Percentiles rank a stretch among this genome's conserved stretches.
These are phyloP conservation scores for Araneus ventricosus DNA, from an alignment of 1,140 invertebrate genomes.

Conservation along the genomic window DNA sequence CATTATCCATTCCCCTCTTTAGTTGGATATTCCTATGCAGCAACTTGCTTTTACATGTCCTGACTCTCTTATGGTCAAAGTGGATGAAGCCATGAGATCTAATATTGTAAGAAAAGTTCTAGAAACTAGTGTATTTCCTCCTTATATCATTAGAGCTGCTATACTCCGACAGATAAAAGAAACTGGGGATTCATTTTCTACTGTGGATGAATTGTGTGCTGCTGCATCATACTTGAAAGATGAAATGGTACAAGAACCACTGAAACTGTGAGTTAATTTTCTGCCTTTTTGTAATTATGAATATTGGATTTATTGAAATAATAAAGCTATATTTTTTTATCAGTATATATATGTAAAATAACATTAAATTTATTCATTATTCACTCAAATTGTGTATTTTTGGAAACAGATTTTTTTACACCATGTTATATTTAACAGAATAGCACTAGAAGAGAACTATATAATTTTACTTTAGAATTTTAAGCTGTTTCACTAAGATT, in stretches of 20 bases:
- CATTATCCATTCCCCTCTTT: background rate
- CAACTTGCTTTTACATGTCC: background rate
- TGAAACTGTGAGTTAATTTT: constrained; percentile 28
- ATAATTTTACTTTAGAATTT: too few relatives aligned
- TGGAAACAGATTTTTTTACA: too few relatives aligned
- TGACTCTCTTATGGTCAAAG: background rate
- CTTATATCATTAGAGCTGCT: constrained; percentile 57
- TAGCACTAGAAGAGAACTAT: too few relatives aligned
- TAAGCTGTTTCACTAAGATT: too few relatives aligned
- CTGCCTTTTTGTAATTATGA: background rate
- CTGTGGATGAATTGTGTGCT: constrained; percentile 71
- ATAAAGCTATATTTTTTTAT: background rate
- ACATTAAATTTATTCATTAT: too few relatives aligned
- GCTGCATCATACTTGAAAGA: constrained; percentile 66
- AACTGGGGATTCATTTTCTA: constrained; percentile 50
- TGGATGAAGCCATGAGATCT: constrained; percentile 70
- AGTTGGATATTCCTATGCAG: background rate
- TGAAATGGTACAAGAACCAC: constrained; percentile 46
- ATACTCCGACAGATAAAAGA: constrained; percentile 52
- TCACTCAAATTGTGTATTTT: too few relatives aligned
- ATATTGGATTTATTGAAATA: too few relatives aligned
- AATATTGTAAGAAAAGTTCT: constrained; percentile 48
- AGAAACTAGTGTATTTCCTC: constrained; percentile 42
- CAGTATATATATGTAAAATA: too few relatives aligned
- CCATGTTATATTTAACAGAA: too few relatives aligned